Percentiles rank a stretch among this genome's conserved stretches.
These are phyloP conservation scores for Plutella xylostella DNA, from an alignment of 2,888 invertebrate species.

Conservation along the genomic window DNA sequence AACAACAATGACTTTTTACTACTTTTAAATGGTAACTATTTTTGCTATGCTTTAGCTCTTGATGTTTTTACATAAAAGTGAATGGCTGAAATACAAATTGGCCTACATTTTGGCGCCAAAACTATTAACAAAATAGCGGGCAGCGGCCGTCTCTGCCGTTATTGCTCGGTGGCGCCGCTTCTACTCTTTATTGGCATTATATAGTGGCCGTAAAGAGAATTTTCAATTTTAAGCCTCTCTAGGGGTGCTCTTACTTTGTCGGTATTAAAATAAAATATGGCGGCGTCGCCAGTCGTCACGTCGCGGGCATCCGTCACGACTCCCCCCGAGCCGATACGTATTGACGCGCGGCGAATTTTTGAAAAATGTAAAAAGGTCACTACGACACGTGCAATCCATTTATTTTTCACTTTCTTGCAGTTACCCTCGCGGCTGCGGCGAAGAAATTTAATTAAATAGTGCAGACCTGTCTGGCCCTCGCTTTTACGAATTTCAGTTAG, in stretches of 20 bases:
- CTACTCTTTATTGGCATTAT: constrained; percentile 22
- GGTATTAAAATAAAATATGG: constrained; percentile 63
- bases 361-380: constrained; percentile 67
- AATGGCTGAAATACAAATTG: too few relatives aligned
- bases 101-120: too few relatives aligned
- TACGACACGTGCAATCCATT: constrained; percentile 56
- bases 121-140: not conserved
- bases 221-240: constrained; percentile 64
- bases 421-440: too few relatives aligned
- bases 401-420: too few relatives aligned
- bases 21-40: too few relatives aligned
- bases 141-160: not conserved
- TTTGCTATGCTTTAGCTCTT: too few relatives aligned
- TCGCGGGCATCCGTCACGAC: constrained; percentile 60
- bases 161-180: not conserved
- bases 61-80: too few relatives aligned
- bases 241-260: constrained; percentile 32
- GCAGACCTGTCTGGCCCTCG: too few relatives aligned
- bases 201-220: constrained; percentile 36
- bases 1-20: too few relatives aligned
- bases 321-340: constrained; percentile 26
- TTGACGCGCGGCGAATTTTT: constrained; percentile 61
- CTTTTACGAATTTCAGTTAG: too few relatives aligned
- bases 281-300: constrained; percentile 55
- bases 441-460: too few relatives aligned